Conservation (phyloP, 2,797 vertebrate species). For the Bradypus variegatus region DNA sequence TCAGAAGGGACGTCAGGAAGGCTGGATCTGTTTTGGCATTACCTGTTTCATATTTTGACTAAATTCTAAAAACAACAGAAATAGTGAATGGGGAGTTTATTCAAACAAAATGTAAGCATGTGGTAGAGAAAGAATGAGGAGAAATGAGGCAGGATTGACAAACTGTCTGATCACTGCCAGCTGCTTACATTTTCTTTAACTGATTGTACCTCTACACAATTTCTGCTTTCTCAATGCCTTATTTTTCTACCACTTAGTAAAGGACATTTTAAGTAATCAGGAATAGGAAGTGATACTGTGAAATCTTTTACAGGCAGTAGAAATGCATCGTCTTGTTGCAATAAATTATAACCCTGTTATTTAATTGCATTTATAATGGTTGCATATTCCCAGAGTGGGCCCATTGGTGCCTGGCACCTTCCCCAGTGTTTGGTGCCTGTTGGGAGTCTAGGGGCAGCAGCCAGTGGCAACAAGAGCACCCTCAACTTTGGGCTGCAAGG, state of each 20-base stretch:
- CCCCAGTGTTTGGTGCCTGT: neutral
- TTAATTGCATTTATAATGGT: constrained; percentile 14
- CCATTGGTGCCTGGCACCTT: neutral
- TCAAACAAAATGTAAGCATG: neutral
- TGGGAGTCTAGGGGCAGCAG: neutral
- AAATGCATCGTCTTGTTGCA: neutral
- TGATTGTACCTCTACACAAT: neutral
- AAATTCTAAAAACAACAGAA: neutral
- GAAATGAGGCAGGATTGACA: neutral
- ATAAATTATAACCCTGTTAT: neutral
- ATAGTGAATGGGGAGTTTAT: neutral
- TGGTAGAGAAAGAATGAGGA: neutral
- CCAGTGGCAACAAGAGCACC: neutral
- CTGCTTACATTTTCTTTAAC: neutral
- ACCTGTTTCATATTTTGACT: neutral
- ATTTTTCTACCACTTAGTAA: neutral
- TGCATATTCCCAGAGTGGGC: neutral
- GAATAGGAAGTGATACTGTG: neutral
- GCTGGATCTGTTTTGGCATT: neutral
- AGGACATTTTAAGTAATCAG: neutral
- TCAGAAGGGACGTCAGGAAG: neutral
- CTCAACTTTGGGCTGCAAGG: neutral
- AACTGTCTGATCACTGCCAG: neutral
- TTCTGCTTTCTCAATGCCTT: neutral
- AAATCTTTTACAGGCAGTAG: neutral